Evolutionary conservation across 1,140 invertebrate species (phyloP).

Genomic region (Steinernema khuongi): DNA sequence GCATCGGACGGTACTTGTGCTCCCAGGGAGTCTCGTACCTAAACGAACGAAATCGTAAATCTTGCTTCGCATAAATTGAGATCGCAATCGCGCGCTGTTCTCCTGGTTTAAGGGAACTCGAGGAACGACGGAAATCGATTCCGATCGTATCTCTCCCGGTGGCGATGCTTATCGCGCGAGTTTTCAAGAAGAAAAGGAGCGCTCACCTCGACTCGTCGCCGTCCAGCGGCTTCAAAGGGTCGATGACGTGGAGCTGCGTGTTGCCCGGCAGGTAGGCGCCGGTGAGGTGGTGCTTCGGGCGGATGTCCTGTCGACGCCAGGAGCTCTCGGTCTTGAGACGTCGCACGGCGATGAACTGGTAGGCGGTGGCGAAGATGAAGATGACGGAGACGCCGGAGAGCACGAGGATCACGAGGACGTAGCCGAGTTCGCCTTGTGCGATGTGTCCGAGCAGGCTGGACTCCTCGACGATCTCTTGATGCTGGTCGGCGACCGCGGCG

Average conservation of each 20-base stretch:
- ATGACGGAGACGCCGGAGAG: conserved; percentile 13
- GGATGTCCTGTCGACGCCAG: conserved; percentile 19
- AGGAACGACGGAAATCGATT: neutral
- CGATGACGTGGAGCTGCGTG: conserved; percentile 28
- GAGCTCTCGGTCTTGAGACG: conserved; percentile 31
- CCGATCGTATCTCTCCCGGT: neutral
- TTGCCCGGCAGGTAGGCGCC: conserved; percentile 24
- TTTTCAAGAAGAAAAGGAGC: neutral
- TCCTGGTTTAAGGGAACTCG: conserved; percentile 19
- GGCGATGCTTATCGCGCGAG: neutral
- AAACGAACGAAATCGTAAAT: conserved; percentile 19
- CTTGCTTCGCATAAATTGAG: neutral
- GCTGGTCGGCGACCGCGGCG: conserved; percentile 32
- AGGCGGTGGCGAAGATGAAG: conserved; percentile 28
- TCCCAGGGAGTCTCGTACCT: conserved; percentile 42
- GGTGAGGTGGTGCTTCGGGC: conserved; percentile 3
- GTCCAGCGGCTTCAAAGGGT: conserved; percentile 23
- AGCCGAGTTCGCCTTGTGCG: conserved; percentile 12
- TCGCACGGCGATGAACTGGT: conserved; percentile 23
- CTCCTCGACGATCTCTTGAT: conserved; percentile 17
- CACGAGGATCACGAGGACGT: conserved; percentile 6
- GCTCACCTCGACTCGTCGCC: conserved; percentile 23
- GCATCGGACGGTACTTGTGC: conserved; percentile 15
- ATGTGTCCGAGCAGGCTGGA: neutral
- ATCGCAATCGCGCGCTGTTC: conserved; percentile 11